Evolutionary conservation across 2,888 invertebrate genomes (phyloP).

Genomic region (Drosophila meridionalis): DNA sequence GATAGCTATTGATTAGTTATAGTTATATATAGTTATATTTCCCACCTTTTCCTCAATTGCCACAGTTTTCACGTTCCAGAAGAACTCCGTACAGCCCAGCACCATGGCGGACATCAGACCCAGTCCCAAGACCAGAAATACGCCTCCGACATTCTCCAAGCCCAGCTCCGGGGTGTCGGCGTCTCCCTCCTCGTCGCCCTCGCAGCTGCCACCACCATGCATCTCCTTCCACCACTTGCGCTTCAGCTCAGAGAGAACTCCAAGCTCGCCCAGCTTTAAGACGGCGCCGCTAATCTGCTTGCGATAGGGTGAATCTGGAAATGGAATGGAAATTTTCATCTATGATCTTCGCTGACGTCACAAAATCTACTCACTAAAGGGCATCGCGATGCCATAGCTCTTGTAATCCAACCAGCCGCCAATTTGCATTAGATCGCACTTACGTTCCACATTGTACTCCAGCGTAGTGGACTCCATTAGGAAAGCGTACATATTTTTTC

Average conservation of each 20-base stretch:
- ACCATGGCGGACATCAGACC: slow-evolving; percentile 90
- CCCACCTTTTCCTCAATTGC: slow-evolving; percentile 91
- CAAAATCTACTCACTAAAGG: slow-evolving; percentile 89
- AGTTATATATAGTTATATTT: background rate
- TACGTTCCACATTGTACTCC: slow-evolving; percentile 94
- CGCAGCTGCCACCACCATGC: slow-evolving; percentile 85
- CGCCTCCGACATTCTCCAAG: slow-evolving; percentile 93
- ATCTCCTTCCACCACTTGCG: slow-evolving; percentile 96
- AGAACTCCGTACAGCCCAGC: slow-evolving; percentile 93
- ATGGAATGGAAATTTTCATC: background rate
- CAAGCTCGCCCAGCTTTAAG: slow-evolving; percentile 95
- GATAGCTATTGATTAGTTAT: too few relatives aligned
- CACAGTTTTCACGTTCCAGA: slow-evolving; percentile 92
- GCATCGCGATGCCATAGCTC: slow-evolving; percentile 97
- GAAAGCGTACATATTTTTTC: slow-evolving; percentile 94
- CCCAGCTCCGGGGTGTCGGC: slow-evolving; percentile 82
- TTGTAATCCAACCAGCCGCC: slow-evolving; percentile 94
- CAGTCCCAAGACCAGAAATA: slow-evolving; percentile 92
- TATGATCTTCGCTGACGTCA: slow-evolving; percentile 83
- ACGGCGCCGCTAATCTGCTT: slow-evolving; percentile 95
- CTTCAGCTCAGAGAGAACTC: slow-evolving; percentile 91
- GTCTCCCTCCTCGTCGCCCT: slow-evolving; percentile 67
- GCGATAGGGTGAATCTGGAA: slow-evolving; percentile 90
- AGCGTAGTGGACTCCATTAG: slow-evolving; percentile 98
- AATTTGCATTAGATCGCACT: slow-evolving; percentile 94